A percentile compares a stretch with the other conserved stretches of the same genome.
Evolutionary conservation across 2,888 invertebrate genomes (phyloP).

Genomic region (Drosophila putrida): DNA sequence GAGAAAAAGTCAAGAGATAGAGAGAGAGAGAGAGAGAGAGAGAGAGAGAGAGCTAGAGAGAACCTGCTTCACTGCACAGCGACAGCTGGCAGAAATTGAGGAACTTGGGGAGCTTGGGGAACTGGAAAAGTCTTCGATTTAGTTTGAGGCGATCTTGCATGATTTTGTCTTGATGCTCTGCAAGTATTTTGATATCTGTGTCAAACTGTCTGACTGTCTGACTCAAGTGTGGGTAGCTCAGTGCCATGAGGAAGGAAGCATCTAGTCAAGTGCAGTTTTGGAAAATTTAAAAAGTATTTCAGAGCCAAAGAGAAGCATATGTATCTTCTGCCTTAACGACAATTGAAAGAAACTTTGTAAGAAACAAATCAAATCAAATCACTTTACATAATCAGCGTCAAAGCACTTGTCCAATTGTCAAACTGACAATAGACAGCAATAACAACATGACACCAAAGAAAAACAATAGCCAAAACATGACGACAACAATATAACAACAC

Average conservation of each 20-base stretch:
- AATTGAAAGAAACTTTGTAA: background rate
- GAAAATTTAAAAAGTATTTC: conserved; percentile 49
- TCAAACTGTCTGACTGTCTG: conserved; percentile 41
- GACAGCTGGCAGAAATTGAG: background rate
- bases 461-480: conserved; percentile 25
- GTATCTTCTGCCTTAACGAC: conserved; percentile 8
- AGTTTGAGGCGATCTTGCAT: conserved; percentile 34
- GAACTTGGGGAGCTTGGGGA: conserved; percentile 4
- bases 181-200: conserved; percentile 59
- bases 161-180: conserved; percentile 36
- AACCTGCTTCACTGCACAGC: conserved; percentile 47
- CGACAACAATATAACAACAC: too few relatives aligned
- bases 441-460: conserved; percentile 27
- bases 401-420: conserved; percentile 65
- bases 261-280: conserved; percentile 31
- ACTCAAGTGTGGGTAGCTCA: conserved; percentile 28
- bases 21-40: background rate
- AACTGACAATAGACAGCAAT: conserved; percentile 21
- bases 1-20: background rate
- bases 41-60: conserved; percentile 12
- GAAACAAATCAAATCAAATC: conserved; percentile 21
- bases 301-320: too few relatives aligned
- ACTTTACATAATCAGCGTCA: conserved; percentile 57
- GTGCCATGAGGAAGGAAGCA: conserved; percentile 6
- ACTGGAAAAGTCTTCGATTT: conserved; percentile 4